Base-by-base conservation (phyloP, 2,888 invertebrate species). In the Leptopterna dolabrata region DNA sequence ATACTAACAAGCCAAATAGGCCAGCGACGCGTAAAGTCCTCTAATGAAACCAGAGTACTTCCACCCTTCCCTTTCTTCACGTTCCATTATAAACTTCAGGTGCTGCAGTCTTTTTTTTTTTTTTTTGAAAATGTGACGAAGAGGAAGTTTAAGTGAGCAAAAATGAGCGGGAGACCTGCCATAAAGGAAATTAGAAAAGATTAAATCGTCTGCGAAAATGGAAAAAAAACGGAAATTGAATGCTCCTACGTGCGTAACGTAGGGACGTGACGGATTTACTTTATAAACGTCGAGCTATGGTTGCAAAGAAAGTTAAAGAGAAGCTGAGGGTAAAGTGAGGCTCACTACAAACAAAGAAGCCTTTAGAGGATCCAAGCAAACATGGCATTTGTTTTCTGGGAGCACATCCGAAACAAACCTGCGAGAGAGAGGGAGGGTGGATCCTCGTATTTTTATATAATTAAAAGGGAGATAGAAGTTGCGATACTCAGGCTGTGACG, bases 261-360 rank as follows among this genome's bases (percentile, higher is more conserved):
- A 13, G 73, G 73, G 73, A 76, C 73, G 73, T 76, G 73, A 76
- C 36, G 73, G 30, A 41, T 76, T 76, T 76, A 30, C 36, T 36
- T 76, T 76, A 76, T 76, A 36, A n/a, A 76, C 36, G 30, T 76
- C 4, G 30, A 76, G 41, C 63, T 36, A 19, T n/a, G 73, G 73
- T n/a, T 16, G 36, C 73, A 36, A n/a, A 36, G 41, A 76, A 76
- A 76, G 73, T 76, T 36, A 76, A 76, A 76, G 73, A 76, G 73
- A 36, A 36, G 36, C 36, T 16, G 73, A 14, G 73, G n/a, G 9
- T n/a, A 14, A 16, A 36, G 36, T 30, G 36, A 29, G 41, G 73
- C 73, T 81, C 55, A 29, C 81, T 29, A 29, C 81, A 81, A 81
- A 81, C 81, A 81, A 47, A 81, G 81, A 55, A 81, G 51, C 55